Percentiles rank a stretch among this genome's conserved stretches.
Evolutionary conservation across 2,797 vertebrate genomes (phyloP).

Genomic region (Pseudotriccus pelzelni): DNA sequence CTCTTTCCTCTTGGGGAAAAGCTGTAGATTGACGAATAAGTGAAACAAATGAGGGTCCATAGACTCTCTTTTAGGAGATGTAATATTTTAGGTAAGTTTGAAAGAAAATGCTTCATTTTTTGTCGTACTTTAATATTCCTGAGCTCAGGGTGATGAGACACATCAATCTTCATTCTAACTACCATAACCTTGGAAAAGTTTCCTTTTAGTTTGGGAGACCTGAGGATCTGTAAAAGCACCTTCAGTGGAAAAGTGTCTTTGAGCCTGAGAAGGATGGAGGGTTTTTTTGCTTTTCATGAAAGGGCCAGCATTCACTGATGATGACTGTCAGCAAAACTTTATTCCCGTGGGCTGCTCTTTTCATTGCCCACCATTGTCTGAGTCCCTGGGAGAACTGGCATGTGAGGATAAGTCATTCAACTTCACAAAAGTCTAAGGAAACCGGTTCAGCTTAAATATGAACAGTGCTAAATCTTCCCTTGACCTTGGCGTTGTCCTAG

Average conservation of each 20-base stretch:
- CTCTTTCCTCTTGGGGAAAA: not conserved
- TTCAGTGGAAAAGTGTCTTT: not conserved
- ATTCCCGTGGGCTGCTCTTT: not conserved
- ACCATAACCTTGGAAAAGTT: not conserved
- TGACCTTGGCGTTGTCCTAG: not conserved
- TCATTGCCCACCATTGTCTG: not conserved
- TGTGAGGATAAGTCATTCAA: not conserved
- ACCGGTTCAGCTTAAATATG: not conserved
- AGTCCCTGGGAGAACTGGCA: not conserved
- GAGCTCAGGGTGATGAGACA: not conserved
- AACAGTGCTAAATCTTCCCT: not conserved
- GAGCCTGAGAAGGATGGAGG: not conserved
- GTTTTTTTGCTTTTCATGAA: not conserved
- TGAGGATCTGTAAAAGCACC: not conserved
- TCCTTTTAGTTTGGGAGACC: not conserved
- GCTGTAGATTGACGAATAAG: not conserved
- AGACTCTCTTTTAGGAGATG: not conserved
- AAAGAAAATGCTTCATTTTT: constrained; percentile 17
- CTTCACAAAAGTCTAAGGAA: not conserved
- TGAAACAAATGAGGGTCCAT: constrained; percentile 4
- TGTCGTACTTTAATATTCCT: constrained; percentile 6
- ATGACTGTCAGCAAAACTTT: not conserved
- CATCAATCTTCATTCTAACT: not conserved
- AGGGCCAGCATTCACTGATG: not conserved
- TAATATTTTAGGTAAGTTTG: constrained; percentile 1